Evolutionary conservation across 30 jellyfish, hydroid and myxozoan genomes (phyloP), one percentile per base, ranked within the genome.

Genomic region (Aurelia aurita): DNA sequence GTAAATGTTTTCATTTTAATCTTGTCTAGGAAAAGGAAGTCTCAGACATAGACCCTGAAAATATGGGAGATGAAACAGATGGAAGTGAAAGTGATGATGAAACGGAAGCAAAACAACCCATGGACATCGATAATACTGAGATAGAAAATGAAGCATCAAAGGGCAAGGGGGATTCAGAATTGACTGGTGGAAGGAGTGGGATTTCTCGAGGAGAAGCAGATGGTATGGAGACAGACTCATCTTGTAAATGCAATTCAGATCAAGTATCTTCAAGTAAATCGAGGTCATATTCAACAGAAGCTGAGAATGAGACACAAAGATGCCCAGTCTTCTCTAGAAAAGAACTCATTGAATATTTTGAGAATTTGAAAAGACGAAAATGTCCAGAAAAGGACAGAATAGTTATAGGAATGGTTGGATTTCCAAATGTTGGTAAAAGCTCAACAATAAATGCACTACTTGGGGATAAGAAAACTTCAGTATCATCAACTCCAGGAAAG

Each of bases 351-450:
- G 62, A 70, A 4, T 83, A 65, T 68, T 90, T 90, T 60, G 91
- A 76, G 43, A 60, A 69, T 23, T 75, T 90, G n/a, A 58, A 83
- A 68, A 43, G 71, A 47, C 47, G 74, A 3, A 66, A 34, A 54
- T 59, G 82, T 70, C 69, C 93, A 11, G 87, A 63, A 31, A 81
- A 81, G 4, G 80, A 69, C 18, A 83, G 58, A 46, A 69, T 75
- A n/a, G 68, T 58, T 64, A 28, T 83, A n/a, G 93, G 93, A 23
- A 83, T 83, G 93, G 93, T 95, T 64, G 99, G 99, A 21, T 95
- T 81, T 73, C 99, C 99, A 14, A 95, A 95, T 61, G 99, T 95
- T 64, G 99, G 99, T 3, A 95, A 95, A 81, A 95, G 99, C 69
- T 95, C 99, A 3, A 95, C 98, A 19, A 89, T 95, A 67, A 95